phyloP scores from a whole-genome alignment of 2,797 vertebrate species.

The Chelon labrosus region DNA sequence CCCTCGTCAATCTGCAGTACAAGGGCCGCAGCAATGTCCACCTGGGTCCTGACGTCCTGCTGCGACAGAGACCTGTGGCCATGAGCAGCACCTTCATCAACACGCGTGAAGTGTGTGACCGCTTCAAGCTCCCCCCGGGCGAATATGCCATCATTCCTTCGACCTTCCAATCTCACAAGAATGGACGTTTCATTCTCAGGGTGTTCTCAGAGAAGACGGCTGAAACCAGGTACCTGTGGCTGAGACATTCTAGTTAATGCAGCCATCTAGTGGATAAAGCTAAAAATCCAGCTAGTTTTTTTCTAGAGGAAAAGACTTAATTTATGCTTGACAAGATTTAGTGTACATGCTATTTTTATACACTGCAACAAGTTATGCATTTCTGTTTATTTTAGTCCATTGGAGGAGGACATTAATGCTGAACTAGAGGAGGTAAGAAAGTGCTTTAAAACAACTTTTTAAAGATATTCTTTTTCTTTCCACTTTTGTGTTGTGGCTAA shows the following conservation, averaged over 20 bases:
- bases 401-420: conserved; percentile 87
- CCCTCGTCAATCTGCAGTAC: conserved; percentile 58
- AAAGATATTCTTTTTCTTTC: too few relatives aligned
- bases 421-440: conserved; percentile 87
- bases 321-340: neutral
- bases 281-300: neutral
- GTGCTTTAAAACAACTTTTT: neutral
- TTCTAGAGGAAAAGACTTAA: accelerated
- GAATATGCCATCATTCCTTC: conserved; percentile 85
- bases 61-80: conserved; percentile 77
- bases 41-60: conserved; percentile 82
- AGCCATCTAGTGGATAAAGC: conserved; percentile 40
- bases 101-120: conserved; percentile 79
- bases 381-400: conserved; percentile 75
- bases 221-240: conserved; percentile 66
- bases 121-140: conserved; percentile 83
- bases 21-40: conserved; percentile 87
- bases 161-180: conserved; percentile 81
- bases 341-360: neutral
- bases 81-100: conserved; percentile 79
- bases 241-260: neutral
- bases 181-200: conserved; percentile 80
- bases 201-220: conserved; percentile 85
- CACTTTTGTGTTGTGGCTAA: neutral
- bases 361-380: neutral